Evolutionary conservation across 2,888 invertebrate species (phyloP).

Genomic region (Drosophila nr. perissopoda): DNA sequence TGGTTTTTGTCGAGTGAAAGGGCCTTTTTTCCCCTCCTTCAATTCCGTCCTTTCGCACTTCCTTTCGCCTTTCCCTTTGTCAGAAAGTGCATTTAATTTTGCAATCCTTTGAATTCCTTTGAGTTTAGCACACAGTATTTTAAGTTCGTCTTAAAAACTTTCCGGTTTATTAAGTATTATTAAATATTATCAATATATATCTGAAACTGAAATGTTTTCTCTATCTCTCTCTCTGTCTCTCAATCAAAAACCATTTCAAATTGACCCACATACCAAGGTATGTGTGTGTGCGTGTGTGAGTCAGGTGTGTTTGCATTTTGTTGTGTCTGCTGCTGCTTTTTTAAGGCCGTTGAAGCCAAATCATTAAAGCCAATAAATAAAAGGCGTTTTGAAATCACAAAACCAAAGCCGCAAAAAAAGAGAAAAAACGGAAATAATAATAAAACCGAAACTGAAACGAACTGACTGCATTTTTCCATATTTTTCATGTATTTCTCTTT

Average conservation of each 20-base stretch:
- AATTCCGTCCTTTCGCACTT: neutral
- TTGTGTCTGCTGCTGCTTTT: slow-evolving; percentile 48
- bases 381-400: slow-evolving; percentile 58
- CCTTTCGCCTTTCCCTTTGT: neutral
- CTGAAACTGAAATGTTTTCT: neutral
- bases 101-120: slow-evolving; percentile 10
- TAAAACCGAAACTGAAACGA: slow-evolving; percentile 54
- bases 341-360: slow-evolving; percentile 59
- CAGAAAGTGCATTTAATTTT: neutral
- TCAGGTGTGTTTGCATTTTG: slow-evolving; percentile 66
- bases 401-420: slow-evolving; percentile 34
- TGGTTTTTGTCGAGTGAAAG: slow-evolving; percentile 37
- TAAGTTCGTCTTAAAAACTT: neutral
- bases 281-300: slow-evolving; percentile 23
- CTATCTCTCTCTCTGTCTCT: slow-evolving; percentile 16
- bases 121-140: neutral
- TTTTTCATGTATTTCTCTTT: slow-evolving; percentile 6
- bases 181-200: slow-evolving; percentile 25
- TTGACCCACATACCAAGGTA: slow-evolving; percentile 81
- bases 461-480: slow-evolving; percentile 61
- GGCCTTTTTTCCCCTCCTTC: slow-evolving; percentile 13
- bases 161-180: slow-evolving; percentile 4
- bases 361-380: slow-evolving; percentile 50
- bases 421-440: slow-evolving; percentile 20
- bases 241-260: slow-evolving; percentile 72